A percentile compares a stretch with the other conserved stretches of the same genome.
Conservation (phyloP, 2,797 vertebrate genomes). For the Manis crassicaudata region DNA sequence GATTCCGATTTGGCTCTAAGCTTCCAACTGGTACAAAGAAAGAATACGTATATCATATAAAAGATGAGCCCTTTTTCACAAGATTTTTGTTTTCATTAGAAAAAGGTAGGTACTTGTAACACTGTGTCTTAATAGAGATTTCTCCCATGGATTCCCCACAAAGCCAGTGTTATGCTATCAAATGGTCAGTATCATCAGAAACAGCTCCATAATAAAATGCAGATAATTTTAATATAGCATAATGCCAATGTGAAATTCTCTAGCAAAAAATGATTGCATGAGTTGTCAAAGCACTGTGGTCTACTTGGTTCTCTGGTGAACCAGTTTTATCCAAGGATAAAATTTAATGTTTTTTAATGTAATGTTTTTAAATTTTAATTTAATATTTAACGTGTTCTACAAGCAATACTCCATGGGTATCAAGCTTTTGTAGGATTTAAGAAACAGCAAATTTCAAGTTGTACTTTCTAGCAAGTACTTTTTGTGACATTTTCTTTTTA, state of each 20-base stretch:
- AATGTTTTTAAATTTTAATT: not conserved
- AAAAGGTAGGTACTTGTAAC: not conserved
- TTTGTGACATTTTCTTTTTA: not conserved
- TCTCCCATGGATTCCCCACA: not conserved
- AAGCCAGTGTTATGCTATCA: not conserved
- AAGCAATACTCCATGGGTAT: not conserved
- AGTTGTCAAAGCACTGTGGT: not conserved
- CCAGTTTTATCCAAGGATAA: not conserved
- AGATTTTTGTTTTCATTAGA: not conserved
- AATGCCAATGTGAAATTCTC: not conserved
- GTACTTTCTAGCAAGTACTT: not conserved
- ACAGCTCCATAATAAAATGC: not conserved
- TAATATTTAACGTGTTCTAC: not conserved
- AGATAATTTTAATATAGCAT: not conserved
- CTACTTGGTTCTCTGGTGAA: not conserved
- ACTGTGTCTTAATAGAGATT: not conserved
- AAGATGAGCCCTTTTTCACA: not conserved
- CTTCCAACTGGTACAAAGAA: not conserved
- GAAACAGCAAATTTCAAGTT: not conserved
- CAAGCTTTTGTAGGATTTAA: not conserved
- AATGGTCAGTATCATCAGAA: not conserved
- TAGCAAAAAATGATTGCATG: not conserved
- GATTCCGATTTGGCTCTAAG: not conserved
- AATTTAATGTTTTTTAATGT: not conserved
- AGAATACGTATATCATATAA: not conserved